Percentiles rank a stretch among this genome's conserved stretches.
Conservation (phyloP, 2,113 vertebrate genomes). For the Monopterus albus region DNA sequence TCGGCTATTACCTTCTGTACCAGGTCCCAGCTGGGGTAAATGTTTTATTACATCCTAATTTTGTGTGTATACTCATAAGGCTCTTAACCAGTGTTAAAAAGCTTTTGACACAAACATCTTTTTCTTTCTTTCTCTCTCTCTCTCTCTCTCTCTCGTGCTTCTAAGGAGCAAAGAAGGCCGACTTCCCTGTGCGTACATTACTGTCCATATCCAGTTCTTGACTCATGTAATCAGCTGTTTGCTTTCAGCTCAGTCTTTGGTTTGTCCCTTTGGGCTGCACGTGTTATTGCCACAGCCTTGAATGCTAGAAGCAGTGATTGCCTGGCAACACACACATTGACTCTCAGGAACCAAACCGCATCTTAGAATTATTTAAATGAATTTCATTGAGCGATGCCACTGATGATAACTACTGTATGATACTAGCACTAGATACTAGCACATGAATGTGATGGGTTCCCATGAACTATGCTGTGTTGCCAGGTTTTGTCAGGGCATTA, state of each 20-base stretch:
- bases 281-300: conserved; percentile 46
- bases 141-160: conserved; percentile 12
- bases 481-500: conserved; percentile 29
- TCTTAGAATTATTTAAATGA: conserved; percentile 62
- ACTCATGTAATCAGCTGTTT: conserved; percentile 56
- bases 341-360: conserved; percentile 35
- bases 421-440: conserved; percentile 20
- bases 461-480: conserved; percentile 42
- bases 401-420: conserved; percentile 55
- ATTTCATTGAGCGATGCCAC: conserved; percentile 50
- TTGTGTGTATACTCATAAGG: conserved; percentile 34
- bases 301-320: conserved; percentile 41
- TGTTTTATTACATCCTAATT: conserved; percentile 28
- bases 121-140: too few relatives aligned
- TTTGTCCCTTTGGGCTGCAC: conserved; percentile 46
- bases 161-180: conserved; percentile 8
- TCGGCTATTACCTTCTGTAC: conserved; percentile 24
- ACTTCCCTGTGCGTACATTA: conserved; percentile 23
- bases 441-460: conserved; percentile 21
- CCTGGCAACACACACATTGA: conserved; percentile 49
- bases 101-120: conserved; percentile 20
- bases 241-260: conserved; percentile 46
- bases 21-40: conserved; percentile 14
- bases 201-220: conserved; percentile 16
- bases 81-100: conserved; percentile 25